Conservation (phyloP, 2,113 vertebrate genomes). For the Oryzias melastigma region DNA sequence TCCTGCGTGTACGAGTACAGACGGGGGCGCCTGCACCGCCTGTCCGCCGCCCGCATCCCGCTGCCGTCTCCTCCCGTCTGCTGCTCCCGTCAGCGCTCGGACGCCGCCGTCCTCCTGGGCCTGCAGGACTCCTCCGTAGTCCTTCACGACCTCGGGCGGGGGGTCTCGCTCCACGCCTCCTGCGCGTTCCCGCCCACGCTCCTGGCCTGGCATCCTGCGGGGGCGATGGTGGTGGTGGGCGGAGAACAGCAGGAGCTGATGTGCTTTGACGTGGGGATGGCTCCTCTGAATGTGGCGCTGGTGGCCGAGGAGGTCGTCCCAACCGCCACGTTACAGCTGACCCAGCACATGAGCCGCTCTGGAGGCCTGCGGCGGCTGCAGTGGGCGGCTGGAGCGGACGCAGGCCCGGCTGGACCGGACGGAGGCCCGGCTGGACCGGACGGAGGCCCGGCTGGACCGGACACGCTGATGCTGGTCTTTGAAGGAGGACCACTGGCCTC, state of each 20-base stretch:
- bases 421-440: conserved; percentile 38
- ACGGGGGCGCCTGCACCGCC: conserved; percentile 78
- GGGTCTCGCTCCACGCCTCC: conserved; percentile 76
- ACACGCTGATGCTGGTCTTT: conserved; percentile 82
- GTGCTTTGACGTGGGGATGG: conserved; percentile 88
- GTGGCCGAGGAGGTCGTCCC: conserved; percentile 82
- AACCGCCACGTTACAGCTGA: conserved; percentile 79
- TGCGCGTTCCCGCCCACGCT: conserved; percentile 80
- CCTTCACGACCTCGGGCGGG: conserved; percentile 82
- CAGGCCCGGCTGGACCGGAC: too few relatives aligned
- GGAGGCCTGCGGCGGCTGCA: conserved; percentile 83
- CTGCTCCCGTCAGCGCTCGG: conserved; percentile 82
- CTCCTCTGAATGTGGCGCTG: conserved; percentile 82
- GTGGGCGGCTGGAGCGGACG: conserved; percentile 71
- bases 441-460: conserved; percentile 53
- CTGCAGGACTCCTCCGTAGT: conserved; percentile 88
- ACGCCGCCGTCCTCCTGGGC: conserved; percentile 84
- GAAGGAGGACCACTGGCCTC: conserved; percentile 86
- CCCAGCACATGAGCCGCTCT: conserved; percentile 76
- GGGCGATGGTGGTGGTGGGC: conserved; percentile 80
- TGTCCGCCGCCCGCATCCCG: conserved; percentile 78
- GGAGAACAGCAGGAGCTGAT: conserved; percentile 88
- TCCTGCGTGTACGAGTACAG: conserved; percentile 83
- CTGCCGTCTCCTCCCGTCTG: conserved; percentile 80
- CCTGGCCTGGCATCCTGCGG: conserved; percentile 87